phyloP scores from a whole-genome alignment of 2,797 vertebrate genomes.

The Rhinoraja longicauda region DNA sequence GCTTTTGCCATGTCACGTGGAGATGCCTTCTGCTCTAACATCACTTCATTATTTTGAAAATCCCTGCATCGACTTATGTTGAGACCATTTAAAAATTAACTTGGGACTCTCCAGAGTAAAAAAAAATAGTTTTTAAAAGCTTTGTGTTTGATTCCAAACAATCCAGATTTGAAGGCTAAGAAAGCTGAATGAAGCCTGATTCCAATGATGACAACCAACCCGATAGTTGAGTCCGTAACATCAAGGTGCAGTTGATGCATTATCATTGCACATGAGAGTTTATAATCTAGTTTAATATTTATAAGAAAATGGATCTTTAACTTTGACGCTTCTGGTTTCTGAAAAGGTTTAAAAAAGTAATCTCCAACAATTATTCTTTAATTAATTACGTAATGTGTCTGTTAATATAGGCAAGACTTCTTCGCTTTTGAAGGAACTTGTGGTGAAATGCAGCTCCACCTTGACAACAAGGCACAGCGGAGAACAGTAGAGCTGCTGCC shows the following conservation, averaged over 20 bases:
- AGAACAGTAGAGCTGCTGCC: too few relatives aligned
- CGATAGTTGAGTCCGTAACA: background rate
- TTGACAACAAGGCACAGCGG: background rate
- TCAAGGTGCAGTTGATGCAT: background rate
- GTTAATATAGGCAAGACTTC: background rate
- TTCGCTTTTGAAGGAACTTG: background rate
- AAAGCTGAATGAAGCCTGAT: background rate
- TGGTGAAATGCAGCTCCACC: conserved; percentile 6
- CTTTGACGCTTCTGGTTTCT: background rate
- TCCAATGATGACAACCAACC: background rate
- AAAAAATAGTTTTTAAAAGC: background rate
- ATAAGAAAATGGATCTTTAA: background rate
- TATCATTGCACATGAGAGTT: background rate
- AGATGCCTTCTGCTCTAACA: background rate
- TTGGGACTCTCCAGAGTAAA: background rate
- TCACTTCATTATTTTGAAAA: background rate
- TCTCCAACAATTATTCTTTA: background rate
- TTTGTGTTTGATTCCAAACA: background rate
- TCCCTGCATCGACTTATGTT: background rate
- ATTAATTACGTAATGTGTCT: background rate
- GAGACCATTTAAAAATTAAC: background rate
- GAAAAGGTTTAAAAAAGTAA: background rate
- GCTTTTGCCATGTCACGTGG: background rate
- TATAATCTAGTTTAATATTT: background rate
- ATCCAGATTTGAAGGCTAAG: background rate